Base-by-base conservation (phyloP, 2,113 vertebrate species). In the Micronycteris hirsuta region DNA sequence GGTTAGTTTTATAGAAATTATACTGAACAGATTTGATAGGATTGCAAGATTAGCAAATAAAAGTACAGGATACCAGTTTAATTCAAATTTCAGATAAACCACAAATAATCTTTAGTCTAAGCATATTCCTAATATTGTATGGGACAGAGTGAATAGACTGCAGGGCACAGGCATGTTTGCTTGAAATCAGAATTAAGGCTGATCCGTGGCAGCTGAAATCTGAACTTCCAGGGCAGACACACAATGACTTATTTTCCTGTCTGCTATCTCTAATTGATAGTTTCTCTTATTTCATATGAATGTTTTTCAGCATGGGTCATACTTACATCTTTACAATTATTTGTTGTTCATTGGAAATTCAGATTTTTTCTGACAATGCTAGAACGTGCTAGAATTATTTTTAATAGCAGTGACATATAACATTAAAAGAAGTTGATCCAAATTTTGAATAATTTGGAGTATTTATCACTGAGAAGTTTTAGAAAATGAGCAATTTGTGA, bases 211-310 rank as follows among this genome's bases (percentile, higher is more conserved):
- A 96, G 45, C 82, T 95, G 68, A 8, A 97, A 68, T 93, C 20
- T 38, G 26, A 84, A 47, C 16, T 31, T 97, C 77, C 82, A 82
- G n/a, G 73, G 82, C 76, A 97, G 90, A 97, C 91, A 96, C 86
- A 96, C 0, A 7, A 92, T 96, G 86, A 85, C 89, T 96, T 97
- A 96, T 94, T 97, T 97, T 97, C 77, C 82, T 96, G 78, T 61
- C 38, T 97, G 56, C 93, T 96, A 96, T 98, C 76, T 96, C 38
- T 90, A 91, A 76, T 96, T 83, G 90, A 97, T 97, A 97, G 85
- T 92, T 41, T 28, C 16, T 14, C 43, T 76, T 36, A 95, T 97
- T 85, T 97, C 91, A 80, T 61, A 49, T 36, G 6, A 71, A 31
- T 85, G 91, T 87, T 76, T 93, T 47, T 89, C 63, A 96, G 85